phyloP scores from a whole-genome alignment of 2,797 vertebrate genomes.

The Nannoperca obscura region DNA sequence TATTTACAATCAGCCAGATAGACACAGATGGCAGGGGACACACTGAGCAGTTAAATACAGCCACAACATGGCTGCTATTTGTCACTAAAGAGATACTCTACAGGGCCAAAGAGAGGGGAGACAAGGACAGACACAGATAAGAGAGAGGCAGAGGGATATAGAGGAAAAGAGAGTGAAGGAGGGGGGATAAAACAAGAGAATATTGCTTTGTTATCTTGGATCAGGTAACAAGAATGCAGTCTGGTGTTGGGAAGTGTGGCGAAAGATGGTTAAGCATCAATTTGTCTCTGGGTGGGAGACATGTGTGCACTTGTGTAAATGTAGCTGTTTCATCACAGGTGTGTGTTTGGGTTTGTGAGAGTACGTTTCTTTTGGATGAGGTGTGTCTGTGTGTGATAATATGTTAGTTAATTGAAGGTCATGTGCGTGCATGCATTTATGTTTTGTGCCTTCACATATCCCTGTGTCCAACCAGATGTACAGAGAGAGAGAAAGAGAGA shows the following conservation, averaged over 20 bases:
- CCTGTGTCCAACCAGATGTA: background rate
- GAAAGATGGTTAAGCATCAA: constrained; percentile 49
- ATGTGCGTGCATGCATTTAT: background rate
- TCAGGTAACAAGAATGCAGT: constrained; percentile 37
- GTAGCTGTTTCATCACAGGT: background rate
- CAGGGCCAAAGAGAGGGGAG: constrained; percentile 19
- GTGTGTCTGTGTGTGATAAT: background rate
- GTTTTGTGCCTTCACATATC: background rate
- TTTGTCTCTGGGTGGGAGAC: constrained; percentile 26
- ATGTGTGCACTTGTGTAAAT: background rate
- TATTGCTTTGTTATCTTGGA: constrained; percentile 29
- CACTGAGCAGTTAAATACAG: constrained; percentile 52
- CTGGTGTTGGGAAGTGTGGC: constrained; percentile 19
- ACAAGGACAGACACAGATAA: background rate
- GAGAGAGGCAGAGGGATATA: background rate
- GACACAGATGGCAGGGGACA: constrained; percentile 50
- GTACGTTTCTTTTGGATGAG: background rate
- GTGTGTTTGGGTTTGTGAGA: constrained; percentile 8
- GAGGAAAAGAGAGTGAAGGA: background rate
- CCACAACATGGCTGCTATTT: constrained; percentile 39
- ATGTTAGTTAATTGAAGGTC: background rate
- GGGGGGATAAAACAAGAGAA: background rate
- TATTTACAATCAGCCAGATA: constrained; percentile 36
- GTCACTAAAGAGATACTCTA: constrained; percentile 33
- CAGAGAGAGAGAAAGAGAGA: background rate